Percentiles rank a stretch among this genome's conserved stretches.
phyloP scores from a whole-genome alignment of 1,140 invertebrate species.

The Drosophila melanogaster region Release_6_plus_ISO1_MT NT_033777.3:31973001-31973500 shows the following conservation, averaged over 20 bases:
- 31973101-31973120: too few relatives aligned
- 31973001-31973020: too few relatives aligned
- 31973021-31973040: too few relatives aligned
- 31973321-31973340: constrained; percentile 78
- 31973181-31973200: constrained; percentile 33
- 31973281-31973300: constrained; percentile 70
- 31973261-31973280: constrained; percentile 43
- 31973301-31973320: constrained; percentile 51
- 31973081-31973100: too few relatives aligned
- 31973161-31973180: constrained; percentile 60
- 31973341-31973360: constrained; percentile 71
- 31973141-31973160: constrained; percentile 47
- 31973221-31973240: constrained; percentile 19
- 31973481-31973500: constrained; percentile 65
- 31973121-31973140: too few relatives aligned
- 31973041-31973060: too few relatives aligned
- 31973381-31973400: constrained; percentile 61
- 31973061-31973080: too few relatives aligned
- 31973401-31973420: background rate
- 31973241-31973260: constrained; percentile 53
- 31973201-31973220: background rate
- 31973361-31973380: constrained; percentile 69
- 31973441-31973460: constrained; percentile 48
- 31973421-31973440: constrained; percentile 42
- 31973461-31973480: constrained; percentile 71